Evolutionary conservation across 2,113 vertebrate species (phyloP).

Genomic region (Rhinichthys klamathensis): DNA sequence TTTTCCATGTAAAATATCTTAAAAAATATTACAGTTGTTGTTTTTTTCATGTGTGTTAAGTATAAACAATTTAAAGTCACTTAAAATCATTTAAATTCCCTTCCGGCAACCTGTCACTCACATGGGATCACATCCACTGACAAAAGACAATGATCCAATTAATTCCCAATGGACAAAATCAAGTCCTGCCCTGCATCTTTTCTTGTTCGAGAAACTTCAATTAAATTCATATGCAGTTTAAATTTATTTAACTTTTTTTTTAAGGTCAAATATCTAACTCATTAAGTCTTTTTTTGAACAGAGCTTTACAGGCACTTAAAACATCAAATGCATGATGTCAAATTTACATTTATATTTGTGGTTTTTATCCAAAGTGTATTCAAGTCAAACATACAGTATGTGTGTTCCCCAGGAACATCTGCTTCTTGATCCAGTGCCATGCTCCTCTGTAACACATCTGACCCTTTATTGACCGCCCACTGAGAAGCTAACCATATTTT

Average conservation of each 20-base stretch:
- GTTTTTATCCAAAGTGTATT: neutral
- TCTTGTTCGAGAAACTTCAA: too few relatives aligned
- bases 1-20: neutral
- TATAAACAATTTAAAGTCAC: neutral
- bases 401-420: conserved; percentile 13
- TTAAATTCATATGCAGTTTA: too few relatives aligned
- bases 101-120: neutral
- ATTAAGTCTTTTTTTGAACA: neutral
- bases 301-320: neutral
- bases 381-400: neutral
- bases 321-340: neutral
- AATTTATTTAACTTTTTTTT: too few relatives aligned
- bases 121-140: neutral
- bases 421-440: conserved; percentile 51
- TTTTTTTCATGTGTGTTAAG: neutral
- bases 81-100: neutral
- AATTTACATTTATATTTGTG: neutral
- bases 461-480: conserved; percentile 48
- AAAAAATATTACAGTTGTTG: neutral
- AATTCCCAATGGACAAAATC: neutral
- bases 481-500: conserved; percentile 30
- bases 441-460: conserved; percentile 51
- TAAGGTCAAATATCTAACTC: too few relatives aligned
- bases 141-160: neutral
- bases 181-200: too few relatives aligned